A percentile compares a stretch with the other conserved stretches of the same genome.
Conservation (phyloP, 2,797 vertebrate species). For the Enteromius mattozi region DNA sequence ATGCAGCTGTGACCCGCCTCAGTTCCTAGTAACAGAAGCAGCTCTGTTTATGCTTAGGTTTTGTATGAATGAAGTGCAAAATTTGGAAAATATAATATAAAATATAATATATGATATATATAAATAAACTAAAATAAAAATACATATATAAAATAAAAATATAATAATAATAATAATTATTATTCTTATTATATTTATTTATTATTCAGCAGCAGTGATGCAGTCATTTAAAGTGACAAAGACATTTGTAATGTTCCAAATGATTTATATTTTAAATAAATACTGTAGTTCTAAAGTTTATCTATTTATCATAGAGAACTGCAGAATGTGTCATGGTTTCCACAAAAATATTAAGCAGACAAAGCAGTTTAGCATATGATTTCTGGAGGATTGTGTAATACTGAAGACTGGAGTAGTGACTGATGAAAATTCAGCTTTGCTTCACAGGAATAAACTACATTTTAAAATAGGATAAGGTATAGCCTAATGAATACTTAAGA, state of each 20-base stretch:
- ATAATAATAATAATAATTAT: too few relatives aligned
- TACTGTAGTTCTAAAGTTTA: background rate
- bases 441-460: background rate
- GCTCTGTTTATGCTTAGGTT: background rate
- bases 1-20: background rate
- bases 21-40: background rate
- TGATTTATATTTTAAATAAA: background rate
- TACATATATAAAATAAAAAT: too few relatives aligned
- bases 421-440: background rate
- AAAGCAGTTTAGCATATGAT: background rate
- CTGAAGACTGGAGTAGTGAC: background rate
- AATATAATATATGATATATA: too few relatives aligned
- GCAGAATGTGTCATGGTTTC: background rate
- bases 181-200: background rate
- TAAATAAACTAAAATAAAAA: too few relatives aligned
- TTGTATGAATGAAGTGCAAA: background rate
- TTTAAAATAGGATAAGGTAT: too few relatives aligned
- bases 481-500: too few relatives aligned
- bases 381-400: background rate
- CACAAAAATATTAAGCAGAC: background rate
- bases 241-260: background rate
- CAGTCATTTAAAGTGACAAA: background rate
- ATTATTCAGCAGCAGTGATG: background rate
- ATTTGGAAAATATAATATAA: too few relatives aligned
- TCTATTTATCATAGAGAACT: background rate